Conservation (phyloP, 2,113 vertebrate genomes). For the Prionailurus viverrinus region DNA sequence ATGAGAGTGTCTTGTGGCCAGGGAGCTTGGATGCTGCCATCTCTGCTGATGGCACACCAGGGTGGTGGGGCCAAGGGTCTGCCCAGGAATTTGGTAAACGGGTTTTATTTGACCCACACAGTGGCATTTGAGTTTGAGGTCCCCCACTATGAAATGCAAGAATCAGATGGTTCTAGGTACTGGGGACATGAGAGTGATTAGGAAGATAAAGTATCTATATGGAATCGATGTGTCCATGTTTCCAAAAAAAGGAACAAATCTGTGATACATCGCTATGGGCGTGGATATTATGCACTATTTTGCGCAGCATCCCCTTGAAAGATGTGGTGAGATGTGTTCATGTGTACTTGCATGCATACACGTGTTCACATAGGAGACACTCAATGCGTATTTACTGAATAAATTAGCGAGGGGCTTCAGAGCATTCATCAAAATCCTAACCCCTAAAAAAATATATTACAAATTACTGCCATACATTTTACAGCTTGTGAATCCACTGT, state of each 20-base stretch:
- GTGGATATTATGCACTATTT: neutral
- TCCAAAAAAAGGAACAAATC: neutral
- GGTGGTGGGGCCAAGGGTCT: neutral
- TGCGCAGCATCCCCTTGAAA: neutral
- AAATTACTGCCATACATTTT: neutral
- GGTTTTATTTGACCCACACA: neutral
- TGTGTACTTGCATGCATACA: accelerated
- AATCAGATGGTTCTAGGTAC: neutral
- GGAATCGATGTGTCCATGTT: neutral
- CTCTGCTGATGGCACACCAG: neutral
- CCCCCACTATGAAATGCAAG: neutral
- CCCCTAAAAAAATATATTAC: neutral
- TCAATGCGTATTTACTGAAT: neutral
- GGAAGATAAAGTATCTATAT: neutral
- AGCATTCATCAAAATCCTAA: neutral
- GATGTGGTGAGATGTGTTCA: neutral
- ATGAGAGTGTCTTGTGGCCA: neutral
- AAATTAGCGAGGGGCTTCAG: neutral
- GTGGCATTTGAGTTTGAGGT: too few relatives aligned
- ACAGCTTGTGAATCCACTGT: neutral
- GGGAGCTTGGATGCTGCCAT: too few relatives aligned
- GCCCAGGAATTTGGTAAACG: neutral
- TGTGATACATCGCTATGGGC: neutral
- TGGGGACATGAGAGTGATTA: neutral
- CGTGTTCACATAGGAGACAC: neutral